These are phyloP conservation scores for Mormoops blainvillei DNA, from an alignment of 2,113 vertebrate species.

Conservation along the genomic window DNA sequence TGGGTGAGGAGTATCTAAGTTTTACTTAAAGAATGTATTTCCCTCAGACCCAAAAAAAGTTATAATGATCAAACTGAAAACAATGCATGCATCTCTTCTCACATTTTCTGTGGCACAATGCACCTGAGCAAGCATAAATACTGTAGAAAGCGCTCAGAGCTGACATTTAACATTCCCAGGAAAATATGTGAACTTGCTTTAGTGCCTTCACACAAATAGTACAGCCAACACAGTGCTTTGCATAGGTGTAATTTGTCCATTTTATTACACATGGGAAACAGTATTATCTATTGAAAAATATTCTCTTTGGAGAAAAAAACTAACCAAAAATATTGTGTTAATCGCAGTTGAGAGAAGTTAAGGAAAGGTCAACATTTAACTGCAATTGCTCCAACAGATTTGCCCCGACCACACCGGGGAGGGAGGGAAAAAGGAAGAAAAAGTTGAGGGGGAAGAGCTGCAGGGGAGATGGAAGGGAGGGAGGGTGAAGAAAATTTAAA, in stretches of 20 bases:
- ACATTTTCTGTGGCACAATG: background rate
- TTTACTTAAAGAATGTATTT: conserved; percentile 35
- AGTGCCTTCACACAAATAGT: background rate
- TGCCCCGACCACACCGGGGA: background rate
- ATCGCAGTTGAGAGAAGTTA: background rate
- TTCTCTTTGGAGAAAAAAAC: conserved; percentile 13
- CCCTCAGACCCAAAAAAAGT: background rate
- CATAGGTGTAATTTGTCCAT: background rate
- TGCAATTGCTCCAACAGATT: background rate
- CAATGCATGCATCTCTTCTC: background rate
- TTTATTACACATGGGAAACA: conserved; percentile 34
- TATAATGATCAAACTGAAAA: conserved; percentile 15
- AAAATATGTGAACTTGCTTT: background rate
- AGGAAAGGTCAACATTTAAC: background rate
- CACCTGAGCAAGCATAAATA: background rate
- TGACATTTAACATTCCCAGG: conserved; percentile 20
- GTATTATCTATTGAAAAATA: background rate
- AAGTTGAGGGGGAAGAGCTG: background rate
- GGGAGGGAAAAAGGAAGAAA: background rate
- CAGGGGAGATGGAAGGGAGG: background rate
- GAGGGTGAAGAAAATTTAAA: background rate
- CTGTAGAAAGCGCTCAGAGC: background rate
- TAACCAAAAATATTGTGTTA: background rate
- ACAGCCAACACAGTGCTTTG: background rate
- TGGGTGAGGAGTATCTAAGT: background rate